Percentiles rank a stretch among this genome's conserved stretches.
phyloP scores from a whole-genome alignment of 2,797 vertebrate species.

The Astyanax mexicanus region DNA sequence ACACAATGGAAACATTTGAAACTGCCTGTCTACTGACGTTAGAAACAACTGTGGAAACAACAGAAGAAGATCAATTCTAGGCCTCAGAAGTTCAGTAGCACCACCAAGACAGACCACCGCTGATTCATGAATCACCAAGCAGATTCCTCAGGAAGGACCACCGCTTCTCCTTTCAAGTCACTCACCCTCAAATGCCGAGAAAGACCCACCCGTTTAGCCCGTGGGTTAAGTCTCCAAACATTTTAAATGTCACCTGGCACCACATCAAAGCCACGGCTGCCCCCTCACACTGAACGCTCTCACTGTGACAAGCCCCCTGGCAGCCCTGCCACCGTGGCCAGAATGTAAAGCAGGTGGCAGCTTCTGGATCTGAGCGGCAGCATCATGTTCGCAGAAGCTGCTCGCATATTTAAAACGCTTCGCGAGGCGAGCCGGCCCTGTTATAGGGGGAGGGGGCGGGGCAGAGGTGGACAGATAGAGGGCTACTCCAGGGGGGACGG shows the following conservation, averaged over 20 bases:
- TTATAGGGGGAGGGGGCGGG: not conserved
- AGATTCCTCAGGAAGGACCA: no score
- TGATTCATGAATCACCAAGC: not conserved
- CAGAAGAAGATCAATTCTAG: no score
- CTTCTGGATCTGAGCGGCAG: conserved; percentile 14
- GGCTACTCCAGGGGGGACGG: not conserved
- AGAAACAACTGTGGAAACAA: no score
- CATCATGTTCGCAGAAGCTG: conserved; percentile 6
- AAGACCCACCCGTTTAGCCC: conserved; percentile 31
- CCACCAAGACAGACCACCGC: not conserved
- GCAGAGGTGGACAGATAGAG: not conserved
- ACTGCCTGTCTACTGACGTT: no score
- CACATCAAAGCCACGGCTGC: conserved; percentile 43
- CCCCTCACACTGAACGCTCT: conserved; percentile 28
- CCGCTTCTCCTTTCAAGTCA: not conserved
- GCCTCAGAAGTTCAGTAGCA: no score
- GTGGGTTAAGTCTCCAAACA: conserved; percentile 40
- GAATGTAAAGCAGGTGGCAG: conserved; percentile 32
- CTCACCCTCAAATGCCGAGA: conserved; percentile 6
- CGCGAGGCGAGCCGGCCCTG: conserved; percentile 8
- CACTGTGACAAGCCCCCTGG: conserved; percentile 33
- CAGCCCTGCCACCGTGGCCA: not conserved
- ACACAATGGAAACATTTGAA: no score
- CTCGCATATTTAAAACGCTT: conserved; percentile 26
- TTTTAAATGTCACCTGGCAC: conserved; percentile 51